Percentiles rank a stretch among this genome's conserved stretches.
phyloP scores from a whole-genome alignment of 2,888 invertebrate species.

The Meganola albula region DNA sequence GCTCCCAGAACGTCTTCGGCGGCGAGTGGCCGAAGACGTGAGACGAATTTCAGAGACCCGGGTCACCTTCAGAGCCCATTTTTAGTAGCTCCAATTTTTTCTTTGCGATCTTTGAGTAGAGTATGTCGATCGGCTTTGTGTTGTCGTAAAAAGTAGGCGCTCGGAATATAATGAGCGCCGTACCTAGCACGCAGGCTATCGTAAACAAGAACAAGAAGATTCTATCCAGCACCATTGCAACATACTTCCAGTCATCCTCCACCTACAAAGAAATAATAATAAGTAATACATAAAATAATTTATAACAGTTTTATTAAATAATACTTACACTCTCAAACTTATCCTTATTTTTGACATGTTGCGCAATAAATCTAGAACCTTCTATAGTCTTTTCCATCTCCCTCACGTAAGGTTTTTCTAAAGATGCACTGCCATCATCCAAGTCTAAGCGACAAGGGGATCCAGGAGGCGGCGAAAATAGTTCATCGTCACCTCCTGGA shows the following conservation, averaged over 20 bases:
- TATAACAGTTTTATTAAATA: no score
- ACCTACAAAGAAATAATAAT: conserved; percentile 77
- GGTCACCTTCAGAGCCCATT: conserved; percentile 87
- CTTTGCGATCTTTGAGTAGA: conserved; percentile 94
- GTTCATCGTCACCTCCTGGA: conserved; percentile 89
- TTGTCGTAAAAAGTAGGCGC: conserved; percentile 95
- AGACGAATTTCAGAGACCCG: conserved; percentile 82
- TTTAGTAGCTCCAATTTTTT: conserved; percentile 91
- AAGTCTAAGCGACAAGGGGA: conserved; percentile 79
- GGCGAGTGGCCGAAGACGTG: conserved; percentile 83
- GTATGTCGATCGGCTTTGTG: conserved; percentile 91
- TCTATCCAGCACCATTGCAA: conserved; percentile 96
- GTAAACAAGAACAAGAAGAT: conserved; percentile 97
- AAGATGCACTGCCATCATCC: conserved; percentile 84
- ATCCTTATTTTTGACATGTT: conserved; percentile 96
- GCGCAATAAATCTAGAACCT: conserved; percentile 95
- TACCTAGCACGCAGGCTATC: conserved; percentile 94
- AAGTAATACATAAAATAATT: conserved; percentile 1
- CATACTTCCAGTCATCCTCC: conserved; percentile 99
- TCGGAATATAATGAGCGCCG: conserved; percentile 90
- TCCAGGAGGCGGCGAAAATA: conserved; percentile 87
- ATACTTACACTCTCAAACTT: conserved; percentile 94
- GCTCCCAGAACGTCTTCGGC: conserved; percentile 81
- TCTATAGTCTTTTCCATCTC: conserved; percentile 95
- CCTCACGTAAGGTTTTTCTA: conserved; percentile 87